phyloP scores from a whole-genome alignment of 2,797 vertebrate genomes.

The Pyrocephalus nanus region DNA sequence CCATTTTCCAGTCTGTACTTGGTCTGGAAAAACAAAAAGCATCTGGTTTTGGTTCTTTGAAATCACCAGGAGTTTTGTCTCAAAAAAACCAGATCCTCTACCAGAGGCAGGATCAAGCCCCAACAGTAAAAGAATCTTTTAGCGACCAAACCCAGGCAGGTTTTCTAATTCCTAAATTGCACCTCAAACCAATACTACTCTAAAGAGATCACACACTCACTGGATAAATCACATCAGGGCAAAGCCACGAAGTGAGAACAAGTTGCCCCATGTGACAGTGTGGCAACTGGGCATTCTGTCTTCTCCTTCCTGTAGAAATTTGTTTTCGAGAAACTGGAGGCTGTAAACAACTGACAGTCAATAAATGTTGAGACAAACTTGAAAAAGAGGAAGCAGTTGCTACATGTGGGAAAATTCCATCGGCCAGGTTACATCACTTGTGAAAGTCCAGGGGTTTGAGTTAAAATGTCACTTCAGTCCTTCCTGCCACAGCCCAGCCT shows the following conservation, averaged over 20 bases:
- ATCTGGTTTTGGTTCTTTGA: neutral
- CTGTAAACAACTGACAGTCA: neutral
- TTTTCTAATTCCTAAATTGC: neutral
- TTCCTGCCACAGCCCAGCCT: neutral
- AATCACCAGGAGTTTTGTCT: neutral
- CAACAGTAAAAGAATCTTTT: neutral
- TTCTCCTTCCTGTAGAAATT: neutral
- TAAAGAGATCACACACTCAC: neutral
- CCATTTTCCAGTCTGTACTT: neutral
- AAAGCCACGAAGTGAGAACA: neutral
- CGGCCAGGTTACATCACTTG: neutral
- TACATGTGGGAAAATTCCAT: neutral
- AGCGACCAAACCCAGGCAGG: neutral
- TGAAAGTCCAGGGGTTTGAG: neutral
- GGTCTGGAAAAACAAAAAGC: neutral
- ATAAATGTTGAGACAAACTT: neutral
- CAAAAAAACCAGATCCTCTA: neutral
- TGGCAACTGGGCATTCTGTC: neutral
- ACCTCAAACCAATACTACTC: neutral
- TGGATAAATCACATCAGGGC: neutral
- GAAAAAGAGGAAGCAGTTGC: slow-evolving; percentile 25
- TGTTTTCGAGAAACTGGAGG: neutral
- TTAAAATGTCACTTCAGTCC: neutral
- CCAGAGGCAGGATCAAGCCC: neutral
- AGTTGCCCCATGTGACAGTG: neutral